Percentiles rank a stretch among this genome's conserved stretches.
Evolutionary conservation across 2,113 vertebrate species (phyloP).

Genomic region (Aspidoscelis tigris): DNA sequence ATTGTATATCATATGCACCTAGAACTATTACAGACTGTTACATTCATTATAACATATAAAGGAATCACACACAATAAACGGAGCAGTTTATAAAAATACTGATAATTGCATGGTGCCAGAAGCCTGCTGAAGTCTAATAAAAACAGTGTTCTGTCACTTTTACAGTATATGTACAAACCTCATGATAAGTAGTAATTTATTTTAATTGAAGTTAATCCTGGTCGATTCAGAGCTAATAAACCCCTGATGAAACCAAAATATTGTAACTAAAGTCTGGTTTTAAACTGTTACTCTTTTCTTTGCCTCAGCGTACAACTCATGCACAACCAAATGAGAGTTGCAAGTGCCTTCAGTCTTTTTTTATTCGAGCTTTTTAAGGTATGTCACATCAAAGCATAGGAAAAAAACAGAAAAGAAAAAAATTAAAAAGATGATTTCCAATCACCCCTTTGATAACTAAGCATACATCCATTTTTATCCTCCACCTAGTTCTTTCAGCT

Average conservation of each 20-base stretch:
- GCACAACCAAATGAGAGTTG: not conserved
- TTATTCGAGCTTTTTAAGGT: too few relatives aligned
- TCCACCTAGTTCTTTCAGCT: too few relatives aligned
- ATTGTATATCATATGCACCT: not conserved
- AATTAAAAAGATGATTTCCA: too few relatives aligned
- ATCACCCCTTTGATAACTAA: too few relatives aligned
- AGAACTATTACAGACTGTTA: constrained; percentile 7
- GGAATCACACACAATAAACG: not conserved
- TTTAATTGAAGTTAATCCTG: constrained; percentile 27
- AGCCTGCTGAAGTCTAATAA: constrained; percentile 25
- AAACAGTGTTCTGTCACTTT: constrained; percentile 10
- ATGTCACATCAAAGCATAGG: too few relatives aligned
- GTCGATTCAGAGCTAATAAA: constrained; percentile 18
- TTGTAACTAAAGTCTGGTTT: not conserved
- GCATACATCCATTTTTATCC: too few relatives aligned
- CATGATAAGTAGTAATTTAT: constrained; percentile 31
- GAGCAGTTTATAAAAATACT: not conserved
- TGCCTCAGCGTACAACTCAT: not conserved
- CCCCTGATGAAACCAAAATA: not conserved
- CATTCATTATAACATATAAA: constrained; percentile 24
- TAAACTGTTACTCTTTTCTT: not conserved
- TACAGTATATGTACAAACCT: constrained; percentile 15
- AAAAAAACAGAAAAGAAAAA: too few relatives aligned
- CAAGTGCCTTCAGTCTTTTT: not conserved
- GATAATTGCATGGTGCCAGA: constrained; percentile 13